A percentile compares a stretch with the other conserved stretches of the same genome.
phyloP scores from a whole-genome alignment of 2,113 vertebrate genomes.

The Dendrocopos noguchii region DNA sequence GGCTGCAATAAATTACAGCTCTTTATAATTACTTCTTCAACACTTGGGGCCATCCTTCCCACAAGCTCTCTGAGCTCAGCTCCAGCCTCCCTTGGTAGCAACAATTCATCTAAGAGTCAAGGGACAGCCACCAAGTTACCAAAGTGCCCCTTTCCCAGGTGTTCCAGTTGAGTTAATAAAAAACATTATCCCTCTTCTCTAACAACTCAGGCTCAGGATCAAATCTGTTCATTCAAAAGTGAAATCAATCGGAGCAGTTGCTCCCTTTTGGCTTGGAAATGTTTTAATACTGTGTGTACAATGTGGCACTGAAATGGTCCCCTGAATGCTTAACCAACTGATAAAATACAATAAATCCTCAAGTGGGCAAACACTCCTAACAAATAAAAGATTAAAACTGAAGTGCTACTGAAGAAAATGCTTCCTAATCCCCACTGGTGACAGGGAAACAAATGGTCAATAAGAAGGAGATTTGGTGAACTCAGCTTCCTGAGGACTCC shows the following conservation, averaged over 20 bases:
- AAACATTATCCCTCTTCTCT: background rate
- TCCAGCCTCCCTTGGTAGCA: background rate
- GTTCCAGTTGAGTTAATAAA: background rate
- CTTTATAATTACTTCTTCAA: background rate
- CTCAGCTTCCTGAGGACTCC: rapidly evolving
- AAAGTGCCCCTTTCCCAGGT: background rate
- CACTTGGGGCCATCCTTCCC: background rate
- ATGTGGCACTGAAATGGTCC: background rate
- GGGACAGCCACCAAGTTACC: background rate
- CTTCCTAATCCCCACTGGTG: background rate
- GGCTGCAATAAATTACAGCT: slow-evolving; percentile 20
- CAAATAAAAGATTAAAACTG: background rate
- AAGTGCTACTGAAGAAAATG: background rate
- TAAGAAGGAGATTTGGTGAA: background rate
- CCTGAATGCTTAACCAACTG: background rate
- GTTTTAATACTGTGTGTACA: background rate
- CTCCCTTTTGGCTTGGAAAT: background rate
- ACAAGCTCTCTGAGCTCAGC: background rate
- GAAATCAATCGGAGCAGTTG: background rate
- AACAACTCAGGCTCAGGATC: background rate
- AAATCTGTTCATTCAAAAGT: background rate
- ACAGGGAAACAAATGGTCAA: background rate
- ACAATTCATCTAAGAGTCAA: background rate
- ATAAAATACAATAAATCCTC: background rate
- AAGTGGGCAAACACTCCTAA: background rate